These are phyloP conservation scores for Apteryx owenii DNA, from an alignment of 2,113 vertebrate species.

Conservation along the genomic window DNA sequence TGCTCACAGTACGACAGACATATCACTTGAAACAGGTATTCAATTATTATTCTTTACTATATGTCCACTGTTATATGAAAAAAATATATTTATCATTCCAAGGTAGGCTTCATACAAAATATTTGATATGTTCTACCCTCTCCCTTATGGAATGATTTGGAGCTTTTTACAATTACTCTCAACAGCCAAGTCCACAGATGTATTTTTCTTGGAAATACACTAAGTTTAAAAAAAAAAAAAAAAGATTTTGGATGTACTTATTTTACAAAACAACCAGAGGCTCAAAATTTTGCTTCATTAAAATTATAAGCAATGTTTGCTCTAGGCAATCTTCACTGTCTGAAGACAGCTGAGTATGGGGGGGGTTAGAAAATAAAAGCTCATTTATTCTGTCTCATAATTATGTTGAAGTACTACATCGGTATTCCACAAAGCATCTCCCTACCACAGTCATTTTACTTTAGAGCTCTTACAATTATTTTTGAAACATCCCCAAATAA, in stretches of 20 bases:
- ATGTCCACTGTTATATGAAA: not conserved
- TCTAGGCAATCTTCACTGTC: not conserved
- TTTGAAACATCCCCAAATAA: not conserved
- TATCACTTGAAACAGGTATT: not conserved
- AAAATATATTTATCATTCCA: not conserved
- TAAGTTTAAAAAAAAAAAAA: not conserved
- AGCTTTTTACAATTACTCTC: conserved; percentile 33
- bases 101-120: not conserved
- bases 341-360: not conserved
- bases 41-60: not conserved
- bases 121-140: not conserved
- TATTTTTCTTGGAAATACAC: conserved; percentile 68
- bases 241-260: not conserved
- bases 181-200: conserved; percentile 69
- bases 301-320: not conserved
- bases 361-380: not conserved
- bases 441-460: not conserved
- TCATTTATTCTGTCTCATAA: not conserved
- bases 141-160: conserved; percentile 32
- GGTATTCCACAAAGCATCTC: not conserved
- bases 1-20: not conserved
- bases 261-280: conserved; percentile 22
- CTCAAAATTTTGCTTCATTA: not conserved
- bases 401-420: not conserved
- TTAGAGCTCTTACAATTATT: not conserved